A percentile compares a stretch with the other conserved stretches of the same genome.
Conservation (phyloP, 2,113 vertebrate species). For the Mesitornis unicolor region DNA sequence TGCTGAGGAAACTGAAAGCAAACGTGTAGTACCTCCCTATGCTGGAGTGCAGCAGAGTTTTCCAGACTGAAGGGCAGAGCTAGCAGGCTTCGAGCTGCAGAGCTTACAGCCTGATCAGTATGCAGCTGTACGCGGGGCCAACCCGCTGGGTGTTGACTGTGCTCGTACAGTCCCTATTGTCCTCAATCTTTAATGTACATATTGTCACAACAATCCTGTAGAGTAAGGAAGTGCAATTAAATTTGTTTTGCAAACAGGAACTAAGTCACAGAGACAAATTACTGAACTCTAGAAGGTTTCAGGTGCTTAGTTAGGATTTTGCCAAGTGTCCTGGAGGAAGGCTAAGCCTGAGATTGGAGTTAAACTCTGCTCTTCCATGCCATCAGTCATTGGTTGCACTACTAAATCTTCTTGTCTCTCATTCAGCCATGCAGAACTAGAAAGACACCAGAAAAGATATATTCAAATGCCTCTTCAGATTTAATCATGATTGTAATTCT, state of each 20-base stretch:
- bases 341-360: neutral
- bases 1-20: neutral
- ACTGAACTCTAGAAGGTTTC: neutral
- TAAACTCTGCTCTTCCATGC: neutral
- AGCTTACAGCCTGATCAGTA: neutral
- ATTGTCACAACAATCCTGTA: neutral
- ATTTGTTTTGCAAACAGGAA: neutral
- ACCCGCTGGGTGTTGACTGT: neutral
- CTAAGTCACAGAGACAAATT: neutral
- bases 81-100: neutral
- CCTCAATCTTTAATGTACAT: neutral
- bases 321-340: neutral
- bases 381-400: neutral
- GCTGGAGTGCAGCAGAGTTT: fast-evolving
- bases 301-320: neutral
- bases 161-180: neutral
- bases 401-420: neutral
- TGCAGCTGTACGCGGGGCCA: neutral
- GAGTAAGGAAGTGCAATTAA: neutral
- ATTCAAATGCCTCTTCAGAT: neutral
- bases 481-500: neutral
- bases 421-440: neutral
- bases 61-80: neutral
- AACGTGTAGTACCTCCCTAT: neutral
- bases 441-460: neutral